Percentiles rank a stretch among this genome's conserved stretches.
phyloP scores from a whole-genome alignment of 2,888 invertebrate genomes.

The Pseudeuparius sepicola region DNA sequence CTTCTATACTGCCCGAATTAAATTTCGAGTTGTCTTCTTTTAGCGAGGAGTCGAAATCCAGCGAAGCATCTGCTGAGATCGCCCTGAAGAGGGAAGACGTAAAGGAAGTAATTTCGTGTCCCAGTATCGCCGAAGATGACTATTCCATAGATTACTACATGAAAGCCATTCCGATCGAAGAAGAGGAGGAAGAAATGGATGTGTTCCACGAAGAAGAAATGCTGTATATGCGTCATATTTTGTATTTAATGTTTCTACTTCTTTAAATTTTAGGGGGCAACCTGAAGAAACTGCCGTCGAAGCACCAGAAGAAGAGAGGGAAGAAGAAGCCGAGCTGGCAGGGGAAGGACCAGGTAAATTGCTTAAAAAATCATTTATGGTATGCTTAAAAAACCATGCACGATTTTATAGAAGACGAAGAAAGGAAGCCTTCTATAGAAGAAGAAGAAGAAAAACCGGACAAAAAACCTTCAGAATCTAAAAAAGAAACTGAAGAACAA shows the following conservation, averaged over 20 bases:
- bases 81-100: conserved; percentile 18
- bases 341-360: conserved; percentile 8
- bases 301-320: conserved; percentile 18
- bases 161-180: conserved; percentile 1
- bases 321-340: conserved; percentile 12
- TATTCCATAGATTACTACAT: conserved; percentile 8
- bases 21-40: conserved; percentile 5
- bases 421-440: background rate
- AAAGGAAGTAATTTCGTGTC: conserved; percentile 29
- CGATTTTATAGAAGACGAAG: background rate
- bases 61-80: conserved; percentile 17
- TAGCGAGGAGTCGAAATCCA: conserved; percentile 12
- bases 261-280: no score
- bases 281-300: conserved; percentile 15
- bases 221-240: no score
- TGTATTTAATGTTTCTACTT: no score
- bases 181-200: conserved; percentile 11
- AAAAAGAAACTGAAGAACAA: conserved; percentile 1
- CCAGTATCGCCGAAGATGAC: conserved; percentile 27
- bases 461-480: no score
- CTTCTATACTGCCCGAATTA: conserved; percentile 2
- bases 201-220: background rate
- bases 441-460: no score
- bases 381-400: conserved; percentile 11
- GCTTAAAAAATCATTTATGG: no score